Evolutionary conservation across 1,140 invertebrate species (phyloP), one percentile per base, ranked within the genome.

Genomic region (Macrobrachium rosenbergii): DNA sequence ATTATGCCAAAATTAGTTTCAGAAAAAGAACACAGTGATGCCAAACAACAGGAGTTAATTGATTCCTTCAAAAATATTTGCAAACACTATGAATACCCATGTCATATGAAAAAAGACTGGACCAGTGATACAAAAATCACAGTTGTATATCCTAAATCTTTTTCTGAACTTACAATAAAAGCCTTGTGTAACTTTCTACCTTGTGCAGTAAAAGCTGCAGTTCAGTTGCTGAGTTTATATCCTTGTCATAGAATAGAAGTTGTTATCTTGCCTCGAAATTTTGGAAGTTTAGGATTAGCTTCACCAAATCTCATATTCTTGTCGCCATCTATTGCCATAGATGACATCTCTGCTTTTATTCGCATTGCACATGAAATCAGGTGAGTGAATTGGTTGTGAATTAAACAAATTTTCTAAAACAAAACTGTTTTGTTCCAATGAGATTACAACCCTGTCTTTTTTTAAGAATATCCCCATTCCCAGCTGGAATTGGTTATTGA

Each of bases 301-400:
- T 93, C 91, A 80, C 93, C 93, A 8, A 91, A 91, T 83, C 82
- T 93, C 81, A 90, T 93, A 64, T 92, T 93, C 82, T 76, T 93
- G 17, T 93, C 93, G 5, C 92, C 92, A 78, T 92, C 91, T 17
- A 28, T 92, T 11, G 89, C 92, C 17, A 78, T 83, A n/a, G 90
- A 91, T 23, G 91, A 92, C 64, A 67, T 83, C 7, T 91, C 91
- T 58, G 91, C 92, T 89, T 90, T 88, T 85, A 89, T 90, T 28
- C 89, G 92, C 52, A 64, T 93, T n/a, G 90, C 92, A 11, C 92
- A 93, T 63, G 90, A 92, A 92, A 90, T 88, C 60, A 88, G 80
- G 80, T 88, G n/a, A 75, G 81, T 82, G 62, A 3, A 37, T 37
- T 37, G 28, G 28, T 37, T 37, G 28, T 37, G 3, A 37, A 37